phyloP scores from a whole-genome alignment of 2,888 invertebrate genomes.

The Phengaris alcon region DNA sequence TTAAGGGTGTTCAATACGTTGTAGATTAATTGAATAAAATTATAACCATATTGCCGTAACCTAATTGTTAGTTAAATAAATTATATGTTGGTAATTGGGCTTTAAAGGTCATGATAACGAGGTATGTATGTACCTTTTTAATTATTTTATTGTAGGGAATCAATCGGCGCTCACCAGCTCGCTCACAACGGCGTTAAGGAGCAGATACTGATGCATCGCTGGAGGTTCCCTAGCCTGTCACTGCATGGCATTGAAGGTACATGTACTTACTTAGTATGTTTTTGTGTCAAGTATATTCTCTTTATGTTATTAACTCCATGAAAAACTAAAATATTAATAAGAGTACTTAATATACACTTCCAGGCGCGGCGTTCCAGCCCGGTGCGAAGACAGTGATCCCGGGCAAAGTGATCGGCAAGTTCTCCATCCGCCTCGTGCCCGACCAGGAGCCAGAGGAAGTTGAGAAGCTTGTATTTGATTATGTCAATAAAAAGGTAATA shows the following conservation, averaged over 20 bases:
- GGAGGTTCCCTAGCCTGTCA: constrained; percentile 96
- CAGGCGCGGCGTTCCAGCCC: constrained; percentile 91
- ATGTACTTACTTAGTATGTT: neutral
- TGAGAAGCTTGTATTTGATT: constrained; percentile 87
- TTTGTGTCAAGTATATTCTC: too few relatives aligned
- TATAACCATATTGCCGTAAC: neutral
- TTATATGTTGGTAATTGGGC: constrained; percentile 55
- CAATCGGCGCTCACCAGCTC: constrained; percentile 84
- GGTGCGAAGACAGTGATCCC: constrained; percentile 98
- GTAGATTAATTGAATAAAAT: neutral
- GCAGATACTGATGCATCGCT: constrained; percentile 93
- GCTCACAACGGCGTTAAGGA: constrained; percentile 89
- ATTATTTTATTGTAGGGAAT: constrained; percentile 55
- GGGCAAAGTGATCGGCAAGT: constrained; percentile 95
- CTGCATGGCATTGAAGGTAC: constrained; percentile 95
- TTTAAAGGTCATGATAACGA: too few relatives aligned
- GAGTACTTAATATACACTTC: neutral
- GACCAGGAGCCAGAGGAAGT: constrained; percentile 92
- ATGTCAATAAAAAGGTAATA: constrained; percentile 83
- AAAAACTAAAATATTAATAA: neutral
- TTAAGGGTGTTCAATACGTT: neutral
- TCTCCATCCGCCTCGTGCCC: constrained; percentile 98
- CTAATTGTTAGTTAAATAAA: neutral
- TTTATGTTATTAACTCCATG: too few relatives aligned
- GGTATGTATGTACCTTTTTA: too few relatives aligned